Conservation (phyloP, 2,113 vertebrate genomes). For the Microtus oregoni region DNA sequence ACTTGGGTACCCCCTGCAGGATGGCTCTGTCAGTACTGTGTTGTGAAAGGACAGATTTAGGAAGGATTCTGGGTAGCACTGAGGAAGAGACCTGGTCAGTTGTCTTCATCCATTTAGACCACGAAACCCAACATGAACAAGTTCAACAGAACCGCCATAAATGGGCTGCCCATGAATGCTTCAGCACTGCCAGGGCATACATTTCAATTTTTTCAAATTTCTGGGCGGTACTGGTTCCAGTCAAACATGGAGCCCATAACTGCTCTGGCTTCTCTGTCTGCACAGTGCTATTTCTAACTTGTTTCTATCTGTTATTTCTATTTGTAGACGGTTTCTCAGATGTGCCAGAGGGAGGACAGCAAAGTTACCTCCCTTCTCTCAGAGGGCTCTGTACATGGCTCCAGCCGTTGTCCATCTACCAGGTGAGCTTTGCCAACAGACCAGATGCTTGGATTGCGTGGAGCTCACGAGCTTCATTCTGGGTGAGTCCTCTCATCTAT, state of each 20-base stretch:
- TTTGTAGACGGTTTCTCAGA: background rate
- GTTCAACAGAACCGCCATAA: no score
- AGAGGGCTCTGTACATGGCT: background rate
- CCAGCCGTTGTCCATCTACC: background rate
- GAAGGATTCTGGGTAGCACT: background rate
- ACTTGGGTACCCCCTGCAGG: background rate
- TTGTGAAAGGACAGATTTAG: background rate
- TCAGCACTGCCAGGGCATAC: no score
- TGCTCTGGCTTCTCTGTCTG: background rate
- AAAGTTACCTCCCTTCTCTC: background rate
- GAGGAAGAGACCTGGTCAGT: no score
- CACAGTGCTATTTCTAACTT: background rate
- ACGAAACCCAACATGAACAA: no score
- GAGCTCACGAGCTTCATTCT: background rate
- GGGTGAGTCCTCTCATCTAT: background rate
- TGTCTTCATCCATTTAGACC: no score
- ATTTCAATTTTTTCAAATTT: no score
- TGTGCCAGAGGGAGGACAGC: background rate
- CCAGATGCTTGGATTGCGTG: background rate
- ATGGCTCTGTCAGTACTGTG: background rate
- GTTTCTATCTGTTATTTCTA: background rate
- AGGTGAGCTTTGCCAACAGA: background rate
- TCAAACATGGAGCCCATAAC: background rate
- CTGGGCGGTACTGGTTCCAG: background rate
- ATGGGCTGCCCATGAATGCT: no score